phyloP scores from a whole-genome alignment of 2,113 vertebrate species.

The Ctenomys sociabilis region DNA sequence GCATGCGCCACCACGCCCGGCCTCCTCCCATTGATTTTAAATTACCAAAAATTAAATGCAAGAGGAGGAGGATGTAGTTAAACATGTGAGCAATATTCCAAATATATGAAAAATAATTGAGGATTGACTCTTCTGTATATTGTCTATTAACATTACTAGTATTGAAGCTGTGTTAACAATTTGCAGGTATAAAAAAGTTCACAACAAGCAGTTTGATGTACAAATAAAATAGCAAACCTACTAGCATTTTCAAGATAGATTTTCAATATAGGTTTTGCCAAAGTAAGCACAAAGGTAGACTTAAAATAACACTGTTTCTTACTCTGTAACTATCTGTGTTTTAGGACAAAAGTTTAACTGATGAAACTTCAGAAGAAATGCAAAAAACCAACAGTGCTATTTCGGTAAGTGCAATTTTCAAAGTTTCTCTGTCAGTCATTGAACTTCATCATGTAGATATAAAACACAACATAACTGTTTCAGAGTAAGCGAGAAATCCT shows the following conservation, averaged over 20 bases:
- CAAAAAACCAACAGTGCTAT: slow-evolving; percentile 82
- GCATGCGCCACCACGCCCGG: too few species aligned
- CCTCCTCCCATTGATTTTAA: slow-evolving; percentile 17
- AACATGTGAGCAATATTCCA: slow-evolving; percentile 13
- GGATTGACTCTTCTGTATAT: slow-evolving; percentile 52
- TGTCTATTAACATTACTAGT: slow-evolving; percentile 12
- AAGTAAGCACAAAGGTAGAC: not conserved
- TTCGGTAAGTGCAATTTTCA: slow-evolving; percentile 85
- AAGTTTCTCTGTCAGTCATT: slow-evolving; percentile 26
- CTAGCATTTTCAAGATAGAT: not conserved
- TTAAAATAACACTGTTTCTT: slow-evolving; percentile 61
- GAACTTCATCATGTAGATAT: slow-evolving; percentile 45
- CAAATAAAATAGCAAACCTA: slow-evolving; percentile 38
- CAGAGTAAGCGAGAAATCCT: slow-evolving; percentile 96
- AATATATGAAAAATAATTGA: slow-evolving; percentile 63
- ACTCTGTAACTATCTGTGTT: slow-evolving; percentile 59
- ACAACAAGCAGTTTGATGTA: slow-evolving; percentile 47
- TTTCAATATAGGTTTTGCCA: slow-evolving; percentile 26
- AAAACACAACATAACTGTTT: slow-evolving; percentile 66
- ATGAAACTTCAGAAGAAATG: slow-evolving; percentile 82
- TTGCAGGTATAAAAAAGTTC: slow-evolving; percentile 51
- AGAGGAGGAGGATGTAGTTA: not conserved
- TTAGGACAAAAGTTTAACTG: slow-evolving; percentile 83
- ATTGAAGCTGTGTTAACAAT: slow-evolving; percentile 43
- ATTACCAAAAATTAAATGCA: slow-evolving; percentile 40